These are phyloP conservation scores for Sylvilagus bachmani DNA, from an alignment of 2,113 vertebrate species.

Conservation along the genomic window DNA sequence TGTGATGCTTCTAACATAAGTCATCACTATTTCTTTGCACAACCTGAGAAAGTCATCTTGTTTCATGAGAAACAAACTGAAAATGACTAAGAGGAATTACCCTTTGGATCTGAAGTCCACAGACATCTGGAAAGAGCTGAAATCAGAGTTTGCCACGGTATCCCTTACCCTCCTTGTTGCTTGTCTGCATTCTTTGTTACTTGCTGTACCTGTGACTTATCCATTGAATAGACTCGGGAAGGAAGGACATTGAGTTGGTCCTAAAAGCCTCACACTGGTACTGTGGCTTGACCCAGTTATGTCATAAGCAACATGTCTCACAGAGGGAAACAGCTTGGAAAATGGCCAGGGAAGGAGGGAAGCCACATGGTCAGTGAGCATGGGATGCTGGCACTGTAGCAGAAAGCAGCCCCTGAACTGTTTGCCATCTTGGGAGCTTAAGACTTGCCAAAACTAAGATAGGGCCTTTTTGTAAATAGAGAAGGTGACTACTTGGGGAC, in stretches of 20 bases:
- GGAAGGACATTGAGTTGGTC: slow-evolving; percentile 36
- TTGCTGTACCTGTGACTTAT: background rate
- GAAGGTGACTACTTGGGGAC: background rate
- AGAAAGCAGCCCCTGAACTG: slow-evolving; percentile 52
- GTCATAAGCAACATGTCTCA: slow-evolving; percentile 62
- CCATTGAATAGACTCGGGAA: background rate
- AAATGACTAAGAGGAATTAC: background rate
- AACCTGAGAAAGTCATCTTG: background rate
- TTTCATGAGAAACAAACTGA: background rate
- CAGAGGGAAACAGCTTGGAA: slow-evolving; percentile 65
- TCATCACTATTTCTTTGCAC: background rate
- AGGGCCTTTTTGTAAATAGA: background rate
- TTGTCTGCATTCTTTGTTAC: background rate
- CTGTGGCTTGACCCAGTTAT: slow-evolving; percentile 76
- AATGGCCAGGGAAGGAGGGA: slow-evolving; percentile 64
- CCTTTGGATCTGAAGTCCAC: background rate
- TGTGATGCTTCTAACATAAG: background rate
- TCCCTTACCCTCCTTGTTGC: background rate
- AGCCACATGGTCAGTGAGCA: slow-evolving; percentile 65
- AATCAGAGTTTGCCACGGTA: background rate
- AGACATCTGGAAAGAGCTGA: background rate
- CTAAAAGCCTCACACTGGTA: slow-evolving; percentile 29
- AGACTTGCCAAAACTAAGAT: slow-evolving; percentile 44
- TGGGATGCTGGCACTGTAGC: background rate
- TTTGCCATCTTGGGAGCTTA: slow-evolving; percentile 33